Evolutionary conservation across 1,140 invertebrate species (phyloP).

Genomic region (Oreohelix idahoensis): DNA sequence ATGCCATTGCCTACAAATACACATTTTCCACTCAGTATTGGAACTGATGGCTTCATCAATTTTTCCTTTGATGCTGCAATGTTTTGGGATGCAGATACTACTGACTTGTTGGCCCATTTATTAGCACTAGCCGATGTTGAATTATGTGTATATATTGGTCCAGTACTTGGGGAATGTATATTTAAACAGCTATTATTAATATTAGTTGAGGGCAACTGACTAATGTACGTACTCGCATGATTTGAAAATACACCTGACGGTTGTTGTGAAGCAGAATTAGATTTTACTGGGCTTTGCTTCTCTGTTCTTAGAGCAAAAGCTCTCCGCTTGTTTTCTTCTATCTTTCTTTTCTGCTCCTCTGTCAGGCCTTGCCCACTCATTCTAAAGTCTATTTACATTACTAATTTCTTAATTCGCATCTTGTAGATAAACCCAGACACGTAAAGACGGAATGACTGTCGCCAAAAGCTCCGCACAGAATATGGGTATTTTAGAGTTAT

Average conservation of each 20-base stretch:
- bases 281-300: constrained; percentile 2
- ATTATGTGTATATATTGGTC: no score
- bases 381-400: no score
- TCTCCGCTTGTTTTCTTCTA: constrained; percentile 74
- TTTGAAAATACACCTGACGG: not conserved
- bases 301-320: constrained; percentile 68
- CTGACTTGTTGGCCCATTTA: no score
- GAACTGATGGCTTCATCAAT: not conserved
- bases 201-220: not conserved
- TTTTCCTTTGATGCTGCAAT: no score
- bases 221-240: no score
- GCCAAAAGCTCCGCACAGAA: no score
- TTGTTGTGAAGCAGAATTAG: not conserved
- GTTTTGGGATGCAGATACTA: not conserved
- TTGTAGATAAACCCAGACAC: no score
- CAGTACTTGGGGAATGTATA: no score
- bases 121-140: no score
- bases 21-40: constrained; percentile 26
- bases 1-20: not conserved
- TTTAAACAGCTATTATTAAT: not conserved
- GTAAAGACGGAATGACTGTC: no score
- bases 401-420: no score
- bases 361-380: constrained; percentile 46
- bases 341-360: constrained; percentile 71
- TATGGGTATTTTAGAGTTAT: no score